Base-by-base conservation (phyloP, 2,797 vertebrate genomes). In the Bovichtus variegatus region DNA sequence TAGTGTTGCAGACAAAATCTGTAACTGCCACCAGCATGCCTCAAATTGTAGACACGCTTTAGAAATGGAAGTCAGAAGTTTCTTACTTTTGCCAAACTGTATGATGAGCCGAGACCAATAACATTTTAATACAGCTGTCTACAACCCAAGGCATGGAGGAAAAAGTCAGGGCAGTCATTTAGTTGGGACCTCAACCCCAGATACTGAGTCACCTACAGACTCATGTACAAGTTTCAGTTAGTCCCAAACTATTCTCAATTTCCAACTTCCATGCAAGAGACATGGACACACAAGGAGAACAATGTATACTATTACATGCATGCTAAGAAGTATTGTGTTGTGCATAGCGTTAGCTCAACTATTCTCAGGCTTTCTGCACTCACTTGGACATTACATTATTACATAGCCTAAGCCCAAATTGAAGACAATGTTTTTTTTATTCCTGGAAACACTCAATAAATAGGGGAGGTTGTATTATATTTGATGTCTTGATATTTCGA, bases 31-130 rank as follows among this genome's bases (percentile, higher is more conserved):
- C 41, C 40, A 62, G 25, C 18, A n/a, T 44, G 72, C 50, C 50
- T 80, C 23, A 53, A 73, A 63, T 21, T 44, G 43, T 50, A 12
- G 40, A 76, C 69, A 84, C 59, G 67, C 69, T 74, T 29, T 12
- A 70, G 12, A 70, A 82, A 31, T 31, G 15, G 25, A n/a, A n/a
- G n/a, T n/a, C n/a, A n/a, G n/a, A n/a, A n/a, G 23, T 61, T 58
- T 76, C 59, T 68, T 61, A 31, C 46, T 47, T 63, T 78, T 63
- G 11, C 25, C 13, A 65, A 86, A 76, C 54, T 73, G 76, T 57
- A 44, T 12, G 11, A 65, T 21, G 36, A 72, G 59, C 70, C 4
- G 0, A 25, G 51, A 77, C 76, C 71, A 41, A 46, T 5, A 67
- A 29, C 19, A 79, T 21, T 50, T 73, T 70, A 68, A 78, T 41